Evolutionary conservation across 2,797 vertebrate genomes (phyloP).

Genomic region (Myoxocephalus aenaeus): DNA sequence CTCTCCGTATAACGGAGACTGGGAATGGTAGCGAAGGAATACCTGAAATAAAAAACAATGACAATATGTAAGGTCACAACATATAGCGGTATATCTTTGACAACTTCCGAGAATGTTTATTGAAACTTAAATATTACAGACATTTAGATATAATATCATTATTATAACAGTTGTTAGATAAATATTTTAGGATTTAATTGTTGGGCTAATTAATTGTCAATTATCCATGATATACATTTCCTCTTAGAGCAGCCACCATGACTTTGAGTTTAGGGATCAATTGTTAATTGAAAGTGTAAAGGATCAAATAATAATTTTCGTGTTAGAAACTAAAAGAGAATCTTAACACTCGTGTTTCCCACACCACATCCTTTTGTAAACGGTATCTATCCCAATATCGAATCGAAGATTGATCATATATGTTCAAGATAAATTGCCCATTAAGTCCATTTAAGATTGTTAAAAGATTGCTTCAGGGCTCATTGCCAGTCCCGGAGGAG

Average conservation of each 20-base stretch:
- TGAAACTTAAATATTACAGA: not conserved
- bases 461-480: constrained; percentile 63
- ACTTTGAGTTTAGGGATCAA: not conserved
- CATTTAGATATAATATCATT: not conserved
- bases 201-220: not conserved
- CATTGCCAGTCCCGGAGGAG: constrained; percentile 85
- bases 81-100: not conserved
- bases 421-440: not conserved
- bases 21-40: constrained; percentile 97
- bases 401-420: not conserved
- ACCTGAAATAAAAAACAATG: constrained; percentile 77
- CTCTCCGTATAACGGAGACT: too few species aligned
- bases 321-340: too few species aligned
- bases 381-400: not conserved
- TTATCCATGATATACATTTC: not conserved
- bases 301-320: not conserved
- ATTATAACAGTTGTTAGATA: not conserved
- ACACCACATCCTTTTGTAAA: too few species aligned
- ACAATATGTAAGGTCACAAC: too few species aligned
- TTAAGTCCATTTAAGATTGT: constrained; percentile 57
- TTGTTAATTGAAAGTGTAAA: not conserved
- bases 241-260: too few species aligned
- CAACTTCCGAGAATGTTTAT: not conserved
- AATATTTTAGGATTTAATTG: not conserved
- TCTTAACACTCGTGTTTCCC: too few species aligned